Evolutionary conservation across 1,140 invertebrate genomes (phyloP).

Genomic region (Trissolcus basalis): DNA sequence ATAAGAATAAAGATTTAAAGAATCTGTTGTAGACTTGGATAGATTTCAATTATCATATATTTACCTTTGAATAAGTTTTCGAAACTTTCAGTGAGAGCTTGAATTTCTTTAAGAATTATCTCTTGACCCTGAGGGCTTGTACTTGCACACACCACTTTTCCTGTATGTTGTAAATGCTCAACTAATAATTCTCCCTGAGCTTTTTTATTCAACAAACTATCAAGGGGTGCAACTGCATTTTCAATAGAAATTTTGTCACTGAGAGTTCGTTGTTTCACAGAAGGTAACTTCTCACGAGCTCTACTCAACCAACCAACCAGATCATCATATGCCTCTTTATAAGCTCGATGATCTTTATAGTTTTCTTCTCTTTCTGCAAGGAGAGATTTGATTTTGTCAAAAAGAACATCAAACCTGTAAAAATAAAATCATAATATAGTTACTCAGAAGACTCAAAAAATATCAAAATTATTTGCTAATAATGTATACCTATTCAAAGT

Average conservation of each 20-base stretch:
- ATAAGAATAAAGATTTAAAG: conserved; percentile 29
- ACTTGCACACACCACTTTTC: conserved; percentile 88
- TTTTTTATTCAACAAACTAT: conserved; percentile 90
- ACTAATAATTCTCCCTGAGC: conserved; percentile 92
- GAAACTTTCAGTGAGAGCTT: conserved; percentile 88
- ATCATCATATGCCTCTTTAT: conserved; percentile 93
- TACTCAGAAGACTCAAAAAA: no score
- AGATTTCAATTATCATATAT: background rate
- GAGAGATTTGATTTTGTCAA: conserved; percentile 79
- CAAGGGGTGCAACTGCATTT: conserved; percentile 89
- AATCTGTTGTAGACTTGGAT: no score
- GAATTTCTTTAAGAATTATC: conserved; percentile 89
- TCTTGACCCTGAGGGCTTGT: conserved; percentile 87
- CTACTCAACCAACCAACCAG: conserved; percentile 88
- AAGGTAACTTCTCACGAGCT: conserved; percentile 91
- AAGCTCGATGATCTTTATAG: conserved; percentile 89
- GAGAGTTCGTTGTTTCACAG: conserved; percentile 87
- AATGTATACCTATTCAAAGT: conserved; percentile 84
- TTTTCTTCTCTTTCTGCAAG: conserved; percentile 88
- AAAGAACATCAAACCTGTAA: conserved; percentile 66
- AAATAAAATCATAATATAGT: no score
- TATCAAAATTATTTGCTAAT: no score
- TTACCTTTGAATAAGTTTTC: conserved; percentile 85
- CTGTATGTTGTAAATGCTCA: conserved; percentile 89
- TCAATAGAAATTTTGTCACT: conserved; percentile 93